Percentiles rank a stretch among this genome's conserved stretches.
These are phyloP conservation scores for Phalangium opilio DNA, from an alignment of 2,888 invertebrate genomes.

Conservation along the genomic window DNA sequence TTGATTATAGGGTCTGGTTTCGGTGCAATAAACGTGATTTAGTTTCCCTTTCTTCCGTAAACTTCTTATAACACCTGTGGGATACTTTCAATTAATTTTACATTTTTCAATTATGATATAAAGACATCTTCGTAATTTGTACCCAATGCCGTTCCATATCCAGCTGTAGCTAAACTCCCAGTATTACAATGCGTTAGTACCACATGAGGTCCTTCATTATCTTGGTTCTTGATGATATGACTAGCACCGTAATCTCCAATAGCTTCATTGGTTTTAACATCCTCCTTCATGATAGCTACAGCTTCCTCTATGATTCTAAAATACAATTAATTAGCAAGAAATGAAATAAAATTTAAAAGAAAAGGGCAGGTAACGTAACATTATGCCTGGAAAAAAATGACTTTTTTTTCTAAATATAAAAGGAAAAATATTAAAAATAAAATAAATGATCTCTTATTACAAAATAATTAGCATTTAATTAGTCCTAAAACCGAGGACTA, in stretches of 20 bases:
- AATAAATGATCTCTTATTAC: too few species aligned
- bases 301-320: conserved; percentile 56
- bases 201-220: conserved; percentile 46
- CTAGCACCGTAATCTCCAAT: conserved; percentile 72
- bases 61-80: conserved; percentile 64
- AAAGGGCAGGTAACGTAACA: too few species aligned
- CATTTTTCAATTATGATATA: too few species aligned
- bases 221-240: conserved; percentile 45
- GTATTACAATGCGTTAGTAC: conserved; percentile 97
- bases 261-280: conserved; percentile 69
- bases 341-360: too few species aligned
- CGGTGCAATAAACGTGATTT: conserved; percentile 86
- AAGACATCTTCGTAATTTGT: conserved; percentile 2
- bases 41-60: conserved; percentile 43
- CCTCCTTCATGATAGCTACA: conserved; percentile 68
- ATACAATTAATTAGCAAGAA: conserved; percentile 3
- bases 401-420: too few species aligned
- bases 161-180: conserved; percentile 91
- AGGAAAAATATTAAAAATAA: too few species aligned
- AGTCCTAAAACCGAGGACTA: too few species aligned
- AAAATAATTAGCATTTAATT: too few species aligned
- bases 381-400: too few species aligned
- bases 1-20: conserved; percentile 96
- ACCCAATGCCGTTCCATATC: conserved; percentile 94
- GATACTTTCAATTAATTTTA: not conserved